phyloP scores from a whole-genome alignment of 2,113 vertebrate genomes.

The Sphyrna mokarran region DNA sequence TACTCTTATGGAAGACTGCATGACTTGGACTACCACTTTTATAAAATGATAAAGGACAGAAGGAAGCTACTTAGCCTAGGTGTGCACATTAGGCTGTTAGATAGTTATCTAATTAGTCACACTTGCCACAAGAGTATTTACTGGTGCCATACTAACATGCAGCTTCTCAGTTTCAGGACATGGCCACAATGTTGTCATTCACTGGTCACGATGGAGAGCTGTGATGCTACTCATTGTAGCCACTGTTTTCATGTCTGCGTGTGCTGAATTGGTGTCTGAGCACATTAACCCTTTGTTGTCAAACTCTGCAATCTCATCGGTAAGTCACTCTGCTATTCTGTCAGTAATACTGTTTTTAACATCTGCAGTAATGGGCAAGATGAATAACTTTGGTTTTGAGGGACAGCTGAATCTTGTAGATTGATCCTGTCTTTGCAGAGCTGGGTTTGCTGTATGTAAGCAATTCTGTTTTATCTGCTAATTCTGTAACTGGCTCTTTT shows the following conservation, averaged over 20 bases:
- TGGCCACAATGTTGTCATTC: conserved; percentile 57
- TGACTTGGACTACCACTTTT: not conserved
- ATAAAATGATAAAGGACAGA: not conserved
- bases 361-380: not conserved
- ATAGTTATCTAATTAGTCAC: not conserved
- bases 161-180: conserved; percentile 50
- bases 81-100: not conserved
- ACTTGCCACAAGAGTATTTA: not conserved
- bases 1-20: too few relatives aligned
- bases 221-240: conserved; percentile 67
- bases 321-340: conserved; percentile 42
- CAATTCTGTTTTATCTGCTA: not conserved
- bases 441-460: not conserved
- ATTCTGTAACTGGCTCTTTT: not conserved
- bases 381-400: not conserved
- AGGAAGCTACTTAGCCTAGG: not conserved
- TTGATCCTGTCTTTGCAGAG: not conserved
- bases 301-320: conserved; percentile 68
- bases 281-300: conserved; percentile 75
- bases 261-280: conserved; percentile 73
- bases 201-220: conserved; percentile 70
- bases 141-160: not conserved
- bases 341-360: not conserved
- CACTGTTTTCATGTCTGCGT: conserved; percentile 75
- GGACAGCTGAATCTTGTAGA: not conserved